phyloP scores from a whole-genome alignment of 1,140 invertebrate genomes.

The Drosophila paulistorum region DNA sequence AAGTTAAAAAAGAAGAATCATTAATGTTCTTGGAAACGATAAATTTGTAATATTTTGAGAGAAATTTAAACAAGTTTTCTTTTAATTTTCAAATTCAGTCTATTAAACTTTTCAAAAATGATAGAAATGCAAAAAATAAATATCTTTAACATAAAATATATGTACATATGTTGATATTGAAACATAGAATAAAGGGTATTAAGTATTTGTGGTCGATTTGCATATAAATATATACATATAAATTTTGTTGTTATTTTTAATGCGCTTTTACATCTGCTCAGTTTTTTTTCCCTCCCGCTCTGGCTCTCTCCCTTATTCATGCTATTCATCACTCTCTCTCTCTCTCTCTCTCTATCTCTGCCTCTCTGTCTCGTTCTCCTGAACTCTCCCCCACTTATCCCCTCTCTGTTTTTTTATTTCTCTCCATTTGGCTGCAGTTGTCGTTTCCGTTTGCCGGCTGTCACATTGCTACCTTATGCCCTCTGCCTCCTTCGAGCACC shows the following conservation, averaged over 20 bases:
- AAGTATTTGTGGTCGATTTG: conserved; percentile 15
- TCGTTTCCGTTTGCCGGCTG: conserved; percentile 58
- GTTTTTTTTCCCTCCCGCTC: conserved; percentile 20
- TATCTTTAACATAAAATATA: not conserved
- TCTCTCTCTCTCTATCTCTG: not conserved
- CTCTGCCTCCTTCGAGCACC: not conserved
- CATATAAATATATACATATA: not conserved
- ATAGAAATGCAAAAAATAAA: no score
- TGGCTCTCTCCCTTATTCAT: not conserved
- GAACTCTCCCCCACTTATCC: not conserved
- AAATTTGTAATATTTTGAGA: no score
- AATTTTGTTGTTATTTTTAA: conserved; percentile 61
- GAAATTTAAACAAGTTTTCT: no score
- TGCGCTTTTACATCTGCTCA: conserved; percentile 46
- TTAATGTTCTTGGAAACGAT: no score
- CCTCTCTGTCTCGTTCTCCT: not conserved
- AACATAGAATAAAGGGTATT: conserved; percentile 13
- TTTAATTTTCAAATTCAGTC: no score
- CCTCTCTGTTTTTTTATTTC: conserved; percentile 5
- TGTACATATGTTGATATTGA: not conserved
- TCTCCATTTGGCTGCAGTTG: conserved; percentile 40
- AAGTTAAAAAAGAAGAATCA: no score
- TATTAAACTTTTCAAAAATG: no score
- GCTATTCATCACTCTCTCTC: not conserved
- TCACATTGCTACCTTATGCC: conserved; percentile 17